phyloP scores from a whole-genome alignment of 35 echinoderm and acorn worm genomes.

The Stichopus chloronotus region DNA sequence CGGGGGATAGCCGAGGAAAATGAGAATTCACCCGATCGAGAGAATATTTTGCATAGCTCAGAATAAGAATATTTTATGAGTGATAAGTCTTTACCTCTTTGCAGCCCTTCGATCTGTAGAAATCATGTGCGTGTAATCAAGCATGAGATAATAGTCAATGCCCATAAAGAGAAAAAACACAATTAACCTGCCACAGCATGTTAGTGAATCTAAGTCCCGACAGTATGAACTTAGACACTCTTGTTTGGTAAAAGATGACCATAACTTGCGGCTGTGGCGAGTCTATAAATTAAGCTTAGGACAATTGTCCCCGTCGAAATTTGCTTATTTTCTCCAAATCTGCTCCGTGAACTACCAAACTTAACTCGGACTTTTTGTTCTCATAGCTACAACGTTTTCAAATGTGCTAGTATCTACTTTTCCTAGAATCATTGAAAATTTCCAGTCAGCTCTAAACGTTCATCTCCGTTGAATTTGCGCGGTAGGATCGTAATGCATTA shows the following conservation, averaged over 20 bases:
- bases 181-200: not conserved
- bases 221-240: not conserved
- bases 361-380: not conserved
- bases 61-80: not conserved
- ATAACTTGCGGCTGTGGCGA: no score
- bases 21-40: no score
- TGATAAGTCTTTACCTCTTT: not conserved
- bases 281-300: no score
- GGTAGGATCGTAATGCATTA: not conserved
- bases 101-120: not conserved
- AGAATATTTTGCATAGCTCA: no score
- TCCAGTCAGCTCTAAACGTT: not conserved
- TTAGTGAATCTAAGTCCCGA: not conserved
- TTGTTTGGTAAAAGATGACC: not conserved
- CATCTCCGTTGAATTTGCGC: not conserved
- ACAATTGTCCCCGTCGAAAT: no score
- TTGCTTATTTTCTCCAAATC: not conserved
- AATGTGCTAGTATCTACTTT: not conserved
- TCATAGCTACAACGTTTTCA: not conserved
- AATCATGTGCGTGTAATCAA: not conserved
- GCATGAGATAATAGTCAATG: constrained; percentile 1
- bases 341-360: not conserved
- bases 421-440: not conserved
- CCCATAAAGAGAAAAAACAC: not conserved
- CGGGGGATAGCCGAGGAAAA: no score